phyloP scores from a whole-genome alignment of 2,888 invertebrate species.

The Tenthredo distinguenda region DNA sequence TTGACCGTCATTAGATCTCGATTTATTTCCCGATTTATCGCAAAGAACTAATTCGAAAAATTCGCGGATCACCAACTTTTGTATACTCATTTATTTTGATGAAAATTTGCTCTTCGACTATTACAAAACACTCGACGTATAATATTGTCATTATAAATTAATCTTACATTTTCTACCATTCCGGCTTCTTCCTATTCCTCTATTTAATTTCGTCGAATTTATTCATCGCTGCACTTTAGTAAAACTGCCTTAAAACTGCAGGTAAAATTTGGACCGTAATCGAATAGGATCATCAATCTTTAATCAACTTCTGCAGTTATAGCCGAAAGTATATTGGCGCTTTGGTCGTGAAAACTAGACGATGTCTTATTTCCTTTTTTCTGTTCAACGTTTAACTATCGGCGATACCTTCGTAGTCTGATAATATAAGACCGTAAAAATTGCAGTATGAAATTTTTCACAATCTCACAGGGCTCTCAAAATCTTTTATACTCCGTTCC shows the following conservation, averaged over 20 bases:
- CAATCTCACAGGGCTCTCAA: not conserved
- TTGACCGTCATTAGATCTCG: not conserved
- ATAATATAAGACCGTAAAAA: not conserved
- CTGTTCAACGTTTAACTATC: not conserved
- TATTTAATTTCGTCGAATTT: not conserved
- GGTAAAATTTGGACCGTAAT: not conserved
- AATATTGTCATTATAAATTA: not conserved
- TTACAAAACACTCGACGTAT: not conserved
- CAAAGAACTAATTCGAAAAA: not conserved
- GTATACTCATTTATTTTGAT: not conserved
- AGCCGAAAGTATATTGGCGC: slow-evolving; percentile 1
- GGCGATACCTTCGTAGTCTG: not conserved
- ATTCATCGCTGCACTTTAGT: no score
- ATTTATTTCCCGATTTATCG: not conserved
- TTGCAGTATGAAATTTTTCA: not conserved
- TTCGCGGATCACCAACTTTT: not conserved
- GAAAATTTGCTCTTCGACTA: not conserved
- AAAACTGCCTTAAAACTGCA: not conserved
- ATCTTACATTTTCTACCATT: not conserved
- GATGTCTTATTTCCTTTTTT: not conserved
- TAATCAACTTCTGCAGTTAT: slow-evolving; percentile 16
- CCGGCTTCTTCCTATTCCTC: not conserved
- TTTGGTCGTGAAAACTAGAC: slow-evolving; percentile 27
- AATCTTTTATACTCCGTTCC: not conserved
- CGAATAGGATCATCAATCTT: slow-evolving; percentile 24